Percentiles rank a stretch among this genome's conserved stretches.
Conservation (phyloP, 2,888 invertebrate species). For the Caenorhabditis zanzibari region DNA sequence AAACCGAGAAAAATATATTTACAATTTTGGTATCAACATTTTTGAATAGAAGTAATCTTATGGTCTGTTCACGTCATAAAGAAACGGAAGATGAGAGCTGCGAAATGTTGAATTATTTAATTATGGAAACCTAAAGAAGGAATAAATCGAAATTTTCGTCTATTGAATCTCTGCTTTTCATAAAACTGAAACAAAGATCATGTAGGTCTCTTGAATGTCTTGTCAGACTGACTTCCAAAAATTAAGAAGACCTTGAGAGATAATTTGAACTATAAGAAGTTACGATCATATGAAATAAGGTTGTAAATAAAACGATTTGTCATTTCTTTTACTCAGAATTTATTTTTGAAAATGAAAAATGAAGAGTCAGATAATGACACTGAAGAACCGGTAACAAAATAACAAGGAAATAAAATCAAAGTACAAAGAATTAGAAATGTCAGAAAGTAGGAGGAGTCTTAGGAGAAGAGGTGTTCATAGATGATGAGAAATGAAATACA, state of each 20-base stretch:
- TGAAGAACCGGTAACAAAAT: neutral
- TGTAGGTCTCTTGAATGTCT: neutral
- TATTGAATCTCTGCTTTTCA: neutral
- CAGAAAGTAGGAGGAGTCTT: neutral
- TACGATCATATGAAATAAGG: neutral
- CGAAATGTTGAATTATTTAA: slow-evolving; percentile 27
- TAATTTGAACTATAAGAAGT: neutral
- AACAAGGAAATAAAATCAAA: slow-evolving; percentile 4
- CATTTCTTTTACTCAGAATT: neutral
- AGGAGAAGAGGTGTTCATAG: slow-evolving; percentile 47
- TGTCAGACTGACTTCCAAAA: neutral
- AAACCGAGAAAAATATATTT: neutral
- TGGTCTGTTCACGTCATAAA: slow-evolving; percentile 8
- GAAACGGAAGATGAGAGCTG: neutral
- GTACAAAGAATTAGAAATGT: slow-evolving; percentile 32
- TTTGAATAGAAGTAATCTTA: neutral
- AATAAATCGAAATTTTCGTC: neutral
- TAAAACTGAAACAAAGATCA: slow-evolving; percentile 1
- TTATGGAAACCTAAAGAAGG: slow-evolving; percentile 19
- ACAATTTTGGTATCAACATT: neutral
- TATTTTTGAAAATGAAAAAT: slow-evolving; percentile 1
- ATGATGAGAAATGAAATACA: slow-evolving; percentile 41
- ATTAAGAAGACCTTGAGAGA: slow-evolving; percentile 1
- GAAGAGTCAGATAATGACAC: neutral
- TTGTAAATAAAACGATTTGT: slow-evolving; percentile 1